Conservation (phyloP, 2,113 vertebrate species). For the Azemiops feae region DNA sequence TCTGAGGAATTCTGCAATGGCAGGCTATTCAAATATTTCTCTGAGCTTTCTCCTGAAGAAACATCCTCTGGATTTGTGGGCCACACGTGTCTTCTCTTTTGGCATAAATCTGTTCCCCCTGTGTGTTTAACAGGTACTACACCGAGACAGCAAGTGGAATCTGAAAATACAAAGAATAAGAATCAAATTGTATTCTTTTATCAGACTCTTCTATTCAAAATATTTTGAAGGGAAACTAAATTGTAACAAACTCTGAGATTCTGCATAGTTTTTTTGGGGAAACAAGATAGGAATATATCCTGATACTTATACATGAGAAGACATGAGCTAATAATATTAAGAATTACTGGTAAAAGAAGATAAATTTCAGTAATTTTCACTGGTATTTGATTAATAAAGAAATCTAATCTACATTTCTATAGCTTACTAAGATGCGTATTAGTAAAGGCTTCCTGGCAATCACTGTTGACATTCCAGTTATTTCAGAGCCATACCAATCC, state of each 20-base stretch:
- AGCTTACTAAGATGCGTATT: neutral
- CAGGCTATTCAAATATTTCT: constrained; percentile 61
- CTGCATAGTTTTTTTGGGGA: neutral
- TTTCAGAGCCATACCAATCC: neutral
- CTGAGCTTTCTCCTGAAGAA: constrained; percentile 55
- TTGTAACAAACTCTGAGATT: too few relatives aligned
- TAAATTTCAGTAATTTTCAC: neutral
- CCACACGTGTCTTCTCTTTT: constrained; percentile 63
- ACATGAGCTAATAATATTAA: neutral
- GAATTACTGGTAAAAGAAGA: neutral
- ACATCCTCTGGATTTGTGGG: constrained; percentile 50
- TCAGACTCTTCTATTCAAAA: neutral
- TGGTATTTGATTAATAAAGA: neutral
- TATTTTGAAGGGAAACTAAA: neutral
- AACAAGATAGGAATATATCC: neutral
- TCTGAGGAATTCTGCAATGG: constrained; percentile 66
- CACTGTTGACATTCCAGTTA: neutral
- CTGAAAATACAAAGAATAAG: constrained; percentile 56
- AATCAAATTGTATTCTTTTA: neutral
- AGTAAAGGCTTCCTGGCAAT: neutral
- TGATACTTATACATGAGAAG: neutral
- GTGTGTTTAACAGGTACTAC: constrained; percentile 78
- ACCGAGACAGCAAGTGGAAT: constrained; percentile 71
- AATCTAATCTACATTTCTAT: neutral
- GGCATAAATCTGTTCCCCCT: constrained; percentile 62